Base-by-base conservation (phyloP, 1,140 invertebrate genomes). In the Zophobas morio region DNA sequence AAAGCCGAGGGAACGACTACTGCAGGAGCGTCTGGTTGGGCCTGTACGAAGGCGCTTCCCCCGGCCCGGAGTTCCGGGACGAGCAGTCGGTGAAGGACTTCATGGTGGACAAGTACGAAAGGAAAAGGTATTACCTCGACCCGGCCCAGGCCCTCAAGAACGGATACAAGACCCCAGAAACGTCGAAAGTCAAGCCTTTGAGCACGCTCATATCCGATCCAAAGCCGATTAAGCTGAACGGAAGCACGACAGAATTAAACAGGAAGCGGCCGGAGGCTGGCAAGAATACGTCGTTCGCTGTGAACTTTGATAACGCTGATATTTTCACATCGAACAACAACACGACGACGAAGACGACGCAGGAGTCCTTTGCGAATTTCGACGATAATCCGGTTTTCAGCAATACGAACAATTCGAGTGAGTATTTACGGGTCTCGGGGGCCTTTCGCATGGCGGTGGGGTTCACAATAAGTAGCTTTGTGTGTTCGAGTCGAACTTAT, bases 31-130 rank as follows among this genome's bases (percentile, higher is more conserved):
- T 96, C 77, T 99, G 96, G 96, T 88, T 99, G 76, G 96, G 95
- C 1, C 87, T 96, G 47, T 94, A 94, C 88, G 93, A 94, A 39
- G 88, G 87, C 63, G 80, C 84, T 33, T 82, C 86, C 4, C 81
- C 84, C 3, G 90, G 91, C 66, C 90, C 92, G 54, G 91, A 93
- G 77, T 88, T 88, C 1, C 94, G 95, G 88, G 96, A 97, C 85
- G 96, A 98, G 88, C 94, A 96, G 86, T 92, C 93, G 81, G 92
- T 96, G 78, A 93, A 93, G 88, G 96, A 98, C 86, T 93, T 97
- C 81, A 96, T 98, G 95, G 91, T 94, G 37, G 93, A 96, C 81
- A 98, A 98, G 88, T 98, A 98, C 86, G 97, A 98, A 88, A 92
- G 94, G 82, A 97, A 97, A 85, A 91, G 88, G 80, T 94, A 92